Evolutionary conservation across 2,888 invertebrate species (phyloP).

Genomic region (Brachycybe producta): DNA sequence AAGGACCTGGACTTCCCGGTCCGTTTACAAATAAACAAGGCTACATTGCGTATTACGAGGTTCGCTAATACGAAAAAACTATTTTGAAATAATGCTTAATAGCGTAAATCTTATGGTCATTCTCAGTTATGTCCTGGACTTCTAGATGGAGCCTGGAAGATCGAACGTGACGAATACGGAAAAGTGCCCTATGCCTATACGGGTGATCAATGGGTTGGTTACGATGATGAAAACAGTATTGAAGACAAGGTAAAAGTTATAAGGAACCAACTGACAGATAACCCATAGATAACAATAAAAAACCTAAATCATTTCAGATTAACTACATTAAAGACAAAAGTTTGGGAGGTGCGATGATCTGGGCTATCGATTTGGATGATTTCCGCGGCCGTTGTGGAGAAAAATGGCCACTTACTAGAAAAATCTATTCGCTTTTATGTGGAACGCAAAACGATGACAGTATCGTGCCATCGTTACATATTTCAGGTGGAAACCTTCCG

Average conservation of each 20-base stretch:
- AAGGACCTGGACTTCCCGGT: conserved; percentile 61
- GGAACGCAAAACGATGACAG: neutral
- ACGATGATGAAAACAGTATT: conserved; percentile 65
- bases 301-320: too few species aligned
- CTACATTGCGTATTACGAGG: conserved; percentile 58
- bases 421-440: conserved; percentile 16
- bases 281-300: too few species aligned
- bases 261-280: too few species aligned
- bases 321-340: conserved; percentile 26
- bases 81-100: too few species aligned
- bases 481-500: neutral
- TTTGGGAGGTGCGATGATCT: conserved; percentile 25
- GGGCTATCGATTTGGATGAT: conserved; percentile 24
- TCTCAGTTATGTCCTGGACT: conserved; percentile 18
- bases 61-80: too few species aligned
- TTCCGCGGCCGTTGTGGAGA: conserved; percentile 27
- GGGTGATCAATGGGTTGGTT: conserved; percentile 79
- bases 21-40: conserved; percentile 63
- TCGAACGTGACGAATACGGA: conserved; percentile 20
- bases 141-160: conserved; percentile 15
- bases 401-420: conserved; percentile 18
- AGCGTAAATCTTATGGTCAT: too few species aligned
- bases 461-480: neutral
- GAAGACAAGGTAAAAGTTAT: conserved; percentile 50
- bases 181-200: conserved; percentile 56